Percentiles rank a stretch among this genome's conserved stretches.
These are phyloP conservation scores for Drosophila diplacantha DNA, from an alignment of 2,888 invertebrate species.

Conservation along the genomic window DNA sequence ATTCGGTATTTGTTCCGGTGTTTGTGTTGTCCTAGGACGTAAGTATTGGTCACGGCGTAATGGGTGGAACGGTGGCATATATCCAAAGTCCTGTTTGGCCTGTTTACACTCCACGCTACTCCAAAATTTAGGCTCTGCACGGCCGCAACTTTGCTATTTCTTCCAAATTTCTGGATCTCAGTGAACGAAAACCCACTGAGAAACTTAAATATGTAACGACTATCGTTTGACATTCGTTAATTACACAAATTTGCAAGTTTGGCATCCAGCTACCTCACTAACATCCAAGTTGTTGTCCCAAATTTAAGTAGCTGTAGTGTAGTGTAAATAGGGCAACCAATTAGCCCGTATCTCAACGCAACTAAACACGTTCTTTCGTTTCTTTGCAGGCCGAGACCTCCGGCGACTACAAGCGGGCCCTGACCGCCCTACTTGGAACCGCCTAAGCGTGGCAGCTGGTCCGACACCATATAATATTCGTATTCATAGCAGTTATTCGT, in stretches of 20 bases:
- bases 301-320: constrained; percentile 1
- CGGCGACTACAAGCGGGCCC: constrained; percentile 80
- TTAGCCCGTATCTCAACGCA: neutral
- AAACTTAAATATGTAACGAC: too few relatives aligned
- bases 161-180: neutral
- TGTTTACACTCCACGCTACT: constrained; percentile 14
- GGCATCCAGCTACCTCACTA: neutral
- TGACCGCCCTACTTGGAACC: constrained; percentile 78
- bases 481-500: constrained; percentile 17
- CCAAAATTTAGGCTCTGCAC: neutral
- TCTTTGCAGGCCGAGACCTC: constrained; percentile 79
- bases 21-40: constrained; percentile 56
- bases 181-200: neutral
- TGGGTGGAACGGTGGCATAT: constrained; percentile 11
- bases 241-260: neutral
- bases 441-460: constrained; percentile 50
- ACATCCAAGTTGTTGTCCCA: neutral
- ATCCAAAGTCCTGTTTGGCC: neutral
- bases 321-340: constrained; percentile 16
- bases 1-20: constrained; percentile 41
- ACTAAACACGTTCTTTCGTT: neutral
- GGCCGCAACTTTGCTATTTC: too few relatives aligned
- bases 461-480: constrained; percentile 1
- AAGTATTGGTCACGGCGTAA: constrained; percentile 48
- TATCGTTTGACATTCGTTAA: too few relatives aligned